Percentiles rank a stretch among this genome's conserved stretches.
These are phyloP conservation scores for Nemopilema nomurai DNA, from an alignment of 30 jellyfish, hydroid and myxozoan genomes.

Conservation along the genomic window DNA sequence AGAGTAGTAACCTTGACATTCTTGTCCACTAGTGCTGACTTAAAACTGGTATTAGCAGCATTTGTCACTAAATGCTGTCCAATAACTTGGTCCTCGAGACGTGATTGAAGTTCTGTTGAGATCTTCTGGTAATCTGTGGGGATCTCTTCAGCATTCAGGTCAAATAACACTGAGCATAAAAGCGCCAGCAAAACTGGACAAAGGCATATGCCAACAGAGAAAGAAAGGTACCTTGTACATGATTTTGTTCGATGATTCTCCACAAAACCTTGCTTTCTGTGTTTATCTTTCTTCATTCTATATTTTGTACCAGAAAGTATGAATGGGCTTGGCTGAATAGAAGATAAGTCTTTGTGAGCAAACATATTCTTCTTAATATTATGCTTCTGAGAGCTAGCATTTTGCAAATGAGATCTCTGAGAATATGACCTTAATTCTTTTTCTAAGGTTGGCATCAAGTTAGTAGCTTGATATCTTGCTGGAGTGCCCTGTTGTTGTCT, in stretches of 20 bases:
- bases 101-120: not conserved
- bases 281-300: not conserved
- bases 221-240: not conserved
- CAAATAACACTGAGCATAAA: not conserved
- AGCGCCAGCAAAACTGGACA: not conserved
- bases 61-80: conserved; percentile 43
- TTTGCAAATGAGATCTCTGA: too few relatives aligned
- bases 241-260: not conserved
- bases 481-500: too few relatives aligned
- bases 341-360: too few relatives aligned
- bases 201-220: not conserved
- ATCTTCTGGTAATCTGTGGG: not conserved
- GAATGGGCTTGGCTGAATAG: too few relatives aligned
- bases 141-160: not conserved
- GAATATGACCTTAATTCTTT: too few relatives aligned
- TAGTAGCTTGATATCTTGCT: too few relatives aligned
- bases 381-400: too few relatives aligned
- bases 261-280: not conserved
- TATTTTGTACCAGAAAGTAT: too few relatives aligned
- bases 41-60: not conserved
- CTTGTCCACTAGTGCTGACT: not conserved
- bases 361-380: too few relatives aligned
- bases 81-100: not conserved
- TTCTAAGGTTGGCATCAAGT: too few relatives aligned
- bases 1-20: conserved; percentile 5